A percentile compares a stretch with the other conserved stretches of the same genome.
phyloP scores from a whole-genome alignment of 1,140 invertebrate species.

The Bombyx mandarina region DNA sequence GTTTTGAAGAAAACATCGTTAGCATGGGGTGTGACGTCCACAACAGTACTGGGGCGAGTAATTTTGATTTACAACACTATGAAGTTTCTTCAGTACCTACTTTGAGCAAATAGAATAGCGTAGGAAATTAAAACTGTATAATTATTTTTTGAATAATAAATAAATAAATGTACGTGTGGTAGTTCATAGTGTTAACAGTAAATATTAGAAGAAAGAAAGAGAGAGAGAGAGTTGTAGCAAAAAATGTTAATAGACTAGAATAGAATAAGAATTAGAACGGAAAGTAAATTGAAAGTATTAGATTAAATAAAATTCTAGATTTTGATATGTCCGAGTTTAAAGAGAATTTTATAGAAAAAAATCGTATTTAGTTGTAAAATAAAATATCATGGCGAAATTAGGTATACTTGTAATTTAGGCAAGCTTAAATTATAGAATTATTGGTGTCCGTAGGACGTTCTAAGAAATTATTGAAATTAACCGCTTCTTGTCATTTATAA shows the following conservation, averaged over 20 bases:
- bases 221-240: slow-evolving; percentile 32
- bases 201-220: slow-evolving; percentile 18
- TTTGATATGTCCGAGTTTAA: slow-evolving; percentile 31
- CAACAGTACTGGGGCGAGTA: slow-evolving; percentile 62
- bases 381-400: slow-evolving; percentile 39
- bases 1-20: slow-evolving; percentile 26
- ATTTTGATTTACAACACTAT: slow-evolving; percentile 57
- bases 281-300: slow-evolving; percentile 23
- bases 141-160: slow-evolving; percentile 35
- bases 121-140: slow-evolving; percentile 40
- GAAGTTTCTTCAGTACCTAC: slow-evolving; percentile 48
- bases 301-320: slow-evolving; percentile 33
- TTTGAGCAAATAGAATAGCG: slow-evolving; percentile 56
- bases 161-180: slow-evolving; percentile 40
- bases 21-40: slow-evolving; percentile 46
- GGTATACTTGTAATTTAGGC: slow-evolving; percentile 37
- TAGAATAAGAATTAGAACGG: slow-evolving; percentile 32
- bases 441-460: slow-evolving; percentile 1
- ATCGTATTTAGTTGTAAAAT: too few relatives aligned
- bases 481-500: slow-evolving; percentile 19
- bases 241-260: slow-evolving; percentile 41
- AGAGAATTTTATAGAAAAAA: slow-evolving; percentile 13
- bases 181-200: slow-evolving; percentile 33
- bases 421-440: slow-evolving; percentile 28
- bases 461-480: slow-evolving; percentile 9